Evolutionary conservation across 2,888 invertebrate genomes (phyloP), one percentile per base, ranked within the genome.

Genomic region (Anticlea derivata): DNA sequence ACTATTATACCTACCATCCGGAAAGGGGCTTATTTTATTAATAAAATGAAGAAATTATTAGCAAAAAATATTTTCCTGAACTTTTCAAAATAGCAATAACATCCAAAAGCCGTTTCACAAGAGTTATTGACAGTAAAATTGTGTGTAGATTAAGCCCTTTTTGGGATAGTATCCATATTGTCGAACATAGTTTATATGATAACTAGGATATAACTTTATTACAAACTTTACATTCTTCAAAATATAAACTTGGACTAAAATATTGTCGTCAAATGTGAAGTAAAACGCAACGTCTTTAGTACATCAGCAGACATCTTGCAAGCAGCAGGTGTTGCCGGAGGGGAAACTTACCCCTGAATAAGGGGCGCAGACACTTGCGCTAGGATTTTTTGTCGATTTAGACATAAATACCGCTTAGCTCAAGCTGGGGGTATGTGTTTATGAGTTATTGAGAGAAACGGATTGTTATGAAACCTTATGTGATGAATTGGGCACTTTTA

Each of bases 341-440:
- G 67, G 68, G 65, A 65, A 60, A 59, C 63, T 61, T 55, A 63
- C 70, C 69, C 63, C 61, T 58, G 61, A 60, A 56, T 53, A 58
- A 52, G 65, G 62, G 67, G 52, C 17, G 61, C 49, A 63, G 50
- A 58, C 58, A 63, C 66, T 70, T 67, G 67, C 63, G 60, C 52
- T 43, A 54, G 70, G 73, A 73, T 80, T 80, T 80, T 80, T 82
- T 80, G 78, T 77, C 78, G 78, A 80, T 80, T 79, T 78, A 80
- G 79, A 80, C 75, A 73, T 80, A 78, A 80, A 79, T 78, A 79
- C 70, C 73, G 70, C 68, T 75, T 75, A 74, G 68, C 70, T 68
- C 69, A 64, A 65, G 65, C 61, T 52, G 60, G 64, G 63, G 60
- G 64, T 58, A 65, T 68, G 68, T 56, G 62, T 50, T 62, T 62